Evolutionary conservation across 2,113 vertebrate species (phyloP), one percentile per base, ranked within the genome.

Genomic region (Callospermophilus lateralis): DNA sequence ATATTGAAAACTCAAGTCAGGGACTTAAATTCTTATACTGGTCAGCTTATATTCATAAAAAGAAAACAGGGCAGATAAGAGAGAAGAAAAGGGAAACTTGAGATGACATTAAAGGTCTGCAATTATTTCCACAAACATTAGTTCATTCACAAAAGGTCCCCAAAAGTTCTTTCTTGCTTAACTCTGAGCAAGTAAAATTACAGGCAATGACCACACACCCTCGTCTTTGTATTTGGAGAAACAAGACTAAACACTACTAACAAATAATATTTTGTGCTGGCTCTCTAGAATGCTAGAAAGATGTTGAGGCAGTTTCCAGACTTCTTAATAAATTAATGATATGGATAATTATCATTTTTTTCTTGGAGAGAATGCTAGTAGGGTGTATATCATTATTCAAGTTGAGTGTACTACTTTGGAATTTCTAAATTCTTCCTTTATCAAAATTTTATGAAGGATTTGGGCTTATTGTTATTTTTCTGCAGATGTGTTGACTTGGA

Each of bases 111-210:
- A 77, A 88, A 90, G n/a, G 17, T 80, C 61, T 84, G 55, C 7
- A 87, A 42, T 84, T 89, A 86, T 86, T 94, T 97, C 95, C 76
- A 89, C 15, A 83, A 93, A 83, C 5, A 65, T 78, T 78, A 55
- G 12, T 79, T 89, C 5, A 10, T 55, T 81, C 26, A 73, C 30
- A 34, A 89, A 96, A 61, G 30, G 4, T 22, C 45, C 12, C 11
- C 16, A 5, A 70, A 89, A 12, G 16, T 80, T 88, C 24, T 65
- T 72, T 83, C 78, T 28, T 92, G 19, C 20, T 65, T 81, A 94
- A 91, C 93, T 95, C 45, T 42, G 22, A 72, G 58, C 39, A 77
- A 95, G 58, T 17, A 20, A 86, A 58, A 84, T 80, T 72, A 39
- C 5, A 79, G 42, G 17, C 67, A 80, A 48, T 3, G 70, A 39